Evolutionary conservation across 92 coral and sea anemone species (phyloP).

Genomic region (Porites rus): DNA sequence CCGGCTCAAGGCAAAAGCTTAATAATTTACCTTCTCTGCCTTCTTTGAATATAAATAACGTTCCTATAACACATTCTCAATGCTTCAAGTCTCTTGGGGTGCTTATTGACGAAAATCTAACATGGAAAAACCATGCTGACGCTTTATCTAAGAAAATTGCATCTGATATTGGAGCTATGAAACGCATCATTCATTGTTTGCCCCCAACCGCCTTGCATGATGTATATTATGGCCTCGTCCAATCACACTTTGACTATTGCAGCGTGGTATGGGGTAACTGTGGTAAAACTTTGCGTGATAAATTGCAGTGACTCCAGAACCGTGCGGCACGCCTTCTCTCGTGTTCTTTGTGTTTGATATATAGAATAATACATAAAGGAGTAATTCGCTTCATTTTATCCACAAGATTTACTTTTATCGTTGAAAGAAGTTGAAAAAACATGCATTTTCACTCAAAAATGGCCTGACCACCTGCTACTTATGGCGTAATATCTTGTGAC

Average conservation of each 20-base stretch:
- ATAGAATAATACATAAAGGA: too few relatives aligned
- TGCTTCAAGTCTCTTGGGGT: conserved; percentile 10
- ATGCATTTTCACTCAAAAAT: too few relatives aligned
- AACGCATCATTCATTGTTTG: conserved; percentile 15
- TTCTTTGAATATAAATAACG: background rate
- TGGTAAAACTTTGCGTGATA: too few relatives aligned
- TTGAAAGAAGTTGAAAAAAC: too few relatives aligned
- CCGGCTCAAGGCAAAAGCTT: background rate
- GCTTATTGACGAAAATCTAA: conserved; percentile 20
- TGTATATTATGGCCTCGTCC: background rate
- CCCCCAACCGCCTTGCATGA: background rate
- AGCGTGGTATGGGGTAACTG: too few relatives aligned
- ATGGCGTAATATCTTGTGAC: too few relatives aligned
- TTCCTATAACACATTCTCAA: background rate
- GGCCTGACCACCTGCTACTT: too few relatives aligned
- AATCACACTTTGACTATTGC: too few relatives aligned
- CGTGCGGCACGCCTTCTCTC: too few relatives aligned
- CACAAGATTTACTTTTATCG: too few relatives aligned
- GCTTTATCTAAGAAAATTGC: conserved; percentile 8
- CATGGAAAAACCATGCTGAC: conserved; percentile 5
- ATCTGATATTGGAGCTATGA: conserved; percentile 7
- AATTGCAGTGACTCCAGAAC: background rate
- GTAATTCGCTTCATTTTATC: too few relatives aligned
- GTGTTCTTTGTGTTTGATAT: too few relatives aligned
- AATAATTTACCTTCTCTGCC: background rate